Conservation (phyloP, 2,113 vertebrate species). For the Sturnira hondurensis region DNA sequence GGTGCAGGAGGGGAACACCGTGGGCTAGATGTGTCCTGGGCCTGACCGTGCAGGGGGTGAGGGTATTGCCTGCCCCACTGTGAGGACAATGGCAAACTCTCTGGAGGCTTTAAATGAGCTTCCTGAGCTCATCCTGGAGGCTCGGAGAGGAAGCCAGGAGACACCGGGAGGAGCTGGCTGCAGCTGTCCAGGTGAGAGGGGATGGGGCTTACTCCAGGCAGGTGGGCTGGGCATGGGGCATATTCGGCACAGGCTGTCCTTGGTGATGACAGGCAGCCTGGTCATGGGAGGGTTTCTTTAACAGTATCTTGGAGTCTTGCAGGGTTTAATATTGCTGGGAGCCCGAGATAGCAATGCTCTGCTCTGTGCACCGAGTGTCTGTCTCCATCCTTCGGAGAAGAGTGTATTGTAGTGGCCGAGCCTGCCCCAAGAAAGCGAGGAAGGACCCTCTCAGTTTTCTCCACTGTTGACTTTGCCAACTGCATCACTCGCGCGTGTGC, state of each 20-base stretch:
- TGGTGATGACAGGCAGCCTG: not conserved
- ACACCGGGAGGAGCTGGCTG: fast-evolving
- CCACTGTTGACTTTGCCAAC: not conserved
- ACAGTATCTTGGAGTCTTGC: not conserved
- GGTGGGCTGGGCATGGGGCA: not conserved
- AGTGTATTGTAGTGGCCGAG: fast-evolving
- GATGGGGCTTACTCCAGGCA: not conserved
- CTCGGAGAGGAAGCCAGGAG: not conserved
- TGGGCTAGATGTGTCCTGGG: fast-evolving
- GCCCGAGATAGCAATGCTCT: fast-evolving
- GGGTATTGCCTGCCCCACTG: not conserved
- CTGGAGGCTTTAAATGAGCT: not conserved
- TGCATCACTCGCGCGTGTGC: fast-evolving
- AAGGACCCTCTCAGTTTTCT: not conserved
- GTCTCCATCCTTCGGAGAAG: not conserved
- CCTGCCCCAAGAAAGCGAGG: fast-evolving
- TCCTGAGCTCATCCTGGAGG: not conserved
- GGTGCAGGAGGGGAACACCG: fast-evolving
- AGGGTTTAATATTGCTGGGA: too few relatives aligned
- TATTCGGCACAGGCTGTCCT: fast-evolving
- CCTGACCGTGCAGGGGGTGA: fast-evolving
- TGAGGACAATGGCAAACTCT: not conserved
- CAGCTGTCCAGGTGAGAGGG: fast-evolving
- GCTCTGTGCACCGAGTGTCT: not conserved
- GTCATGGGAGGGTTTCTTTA: not conserved